Evolutionary conservation across 2,797 vertebrate species (phyloP), one percentile per base, ranked within the genome.

Genomic region (Hephaestus fuliginosus): DNA sequence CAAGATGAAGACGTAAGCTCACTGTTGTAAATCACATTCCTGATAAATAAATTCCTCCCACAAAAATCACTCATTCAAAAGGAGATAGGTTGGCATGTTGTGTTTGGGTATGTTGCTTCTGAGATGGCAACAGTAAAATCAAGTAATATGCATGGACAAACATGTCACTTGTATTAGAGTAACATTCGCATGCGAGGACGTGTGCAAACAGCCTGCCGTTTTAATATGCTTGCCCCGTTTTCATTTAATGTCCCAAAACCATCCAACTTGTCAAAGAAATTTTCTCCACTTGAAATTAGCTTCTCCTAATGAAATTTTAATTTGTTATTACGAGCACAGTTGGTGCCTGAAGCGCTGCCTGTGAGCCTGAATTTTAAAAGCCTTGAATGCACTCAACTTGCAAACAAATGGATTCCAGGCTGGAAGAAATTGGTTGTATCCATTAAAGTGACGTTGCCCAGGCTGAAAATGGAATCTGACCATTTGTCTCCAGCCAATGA

Each of bases 301-400:
- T 78, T 67, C 81, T 85, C 74, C 83, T 89, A 88, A 91, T 93
- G 74, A 89, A 88, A 88, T 70, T 90, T 92, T 86, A 88, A 93
- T 90, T 88, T 88, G 90, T 89, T 88, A 88, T 91, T 86, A 88
- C 71, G 77, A 88, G 88, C 80, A 79, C 70, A 82, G 84, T 86
- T 2, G 53, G 69, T 39, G 90, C 89, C 90, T 55, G 75, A 66
- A 90, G 89, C 58, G n/a, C 71, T 55, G 90, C 88, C 85, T 76
- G 79, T 33, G 72, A 86, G 85, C 80, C 41, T 0, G 46, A 83
- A 82, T 89, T 89, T 88, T 83, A 84, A 91, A 89, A 88, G 74
- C 89, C 78, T 81, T 68, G 64, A 83, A 89, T 85, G 85, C 89
- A 88, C 85, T 87, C 75, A 64, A 60, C 85, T 83, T 57, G 78